Evolutionary conservation across 2,797 vertebrate species (phyloP), one percentile per base, ranked within the genome.

Genomic region (Poeciliopsis presidionis): DNA sequence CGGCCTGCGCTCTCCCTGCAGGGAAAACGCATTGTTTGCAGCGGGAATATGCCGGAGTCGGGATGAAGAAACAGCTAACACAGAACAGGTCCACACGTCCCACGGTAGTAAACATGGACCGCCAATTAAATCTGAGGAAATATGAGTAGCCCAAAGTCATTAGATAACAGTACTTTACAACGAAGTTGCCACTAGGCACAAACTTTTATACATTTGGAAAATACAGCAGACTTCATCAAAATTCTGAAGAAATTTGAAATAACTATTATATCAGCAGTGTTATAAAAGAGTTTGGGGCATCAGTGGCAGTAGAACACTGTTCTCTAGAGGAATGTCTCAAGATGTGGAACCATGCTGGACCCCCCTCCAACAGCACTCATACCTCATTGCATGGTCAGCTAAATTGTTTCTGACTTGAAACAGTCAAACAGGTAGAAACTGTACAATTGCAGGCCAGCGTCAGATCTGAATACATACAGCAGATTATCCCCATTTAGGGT

Each of bases 131-230:
- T 83, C 70, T 20, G 72, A 87, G 87, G 84, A 82, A 73, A 84
- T 74, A 84, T 83, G 81, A 79, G 57, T 61, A 88, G 81, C 84
- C 86, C 87, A 9, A 51, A 77, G 78, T n/a, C 7, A 67, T 73
- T 82, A 70, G 67, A 83, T 82, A 92, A 87, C 82, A 91, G 87
- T 88, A 89, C 81, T 57, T 88, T 82, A 89, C 83, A 87, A 65
- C 84, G 28, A 84, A 86, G 88, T 85, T 76, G 89, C 88, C 87
- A 84, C 78, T 28, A 92, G 88, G 89, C 92, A 93, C 91, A 86
- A n/a, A 45, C 90, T 85, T 82, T 88, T 51, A 87, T 75, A 81
- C 73, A 65, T 87, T 86, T 86, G 72, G 73, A 83, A 82, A 87
- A 74, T 22, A 36, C 11, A 74, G 72, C 63, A 82, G 74, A 74